Conservation (phyloP, 2,888 invertebrate genomes). For the Plusia festucae region DNA sequence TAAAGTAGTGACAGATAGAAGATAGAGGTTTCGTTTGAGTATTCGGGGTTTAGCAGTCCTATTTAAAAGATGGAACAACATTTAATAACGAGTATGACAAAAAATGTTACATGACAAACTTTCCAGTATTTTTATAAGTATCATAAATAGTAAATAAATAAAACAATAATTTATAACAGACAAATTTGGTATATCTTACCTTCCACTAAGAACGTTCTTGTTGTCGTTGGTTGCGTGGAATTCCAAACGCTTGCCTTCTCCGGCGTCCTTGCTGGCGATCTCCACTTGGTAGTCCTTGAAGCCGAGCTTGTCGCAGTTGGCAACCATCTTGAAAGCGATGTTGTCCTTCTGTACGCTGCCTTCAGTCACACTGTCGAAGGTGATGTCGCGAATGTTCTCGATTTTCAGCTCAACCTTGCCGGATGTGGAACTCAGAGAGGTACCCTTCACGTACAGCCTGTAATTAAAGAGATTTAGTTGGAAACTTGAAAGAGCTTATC, state of each 20-base stretch:
- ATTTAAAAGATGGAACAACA: too few relatives aligned
- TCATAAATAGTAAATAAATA: too few relatives aligned
- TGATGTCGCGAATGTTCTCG: slow-evolving; percentile 87
- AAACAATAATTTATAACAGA: too few relatives aligned
- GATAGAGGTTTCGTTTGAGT: too few relatives aligned
- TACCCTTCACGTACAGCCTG: slow-evolving; percentile 80
- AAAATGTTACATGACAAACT: too few relatives aligned
- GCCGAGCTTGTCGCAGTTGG: slow-evolving; percentile 91
- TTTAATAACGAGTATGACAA: too few relatives aligned
- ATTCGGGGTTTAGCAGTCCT: too few relatives aligned
- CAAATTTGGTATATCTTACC: slow-evolving; percentile 73
- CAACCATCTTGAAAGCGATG: slow-evolving; percentile 89
- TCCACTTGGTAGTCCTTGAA: slow-evolving; percentile 91
- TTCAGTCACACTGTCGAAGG: slow-evolving; percentile 87
- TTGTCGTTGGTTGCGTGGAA: slow-evolving; percentile 91
- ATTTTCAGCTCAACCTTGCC: slow-evolving; percentile 89
- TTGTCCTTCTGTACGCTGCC: slow-evolving; percentile 91
- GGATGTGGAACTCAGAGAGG: slow-evolving; percentile 87
- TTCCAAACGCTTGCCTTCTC: slow-evolving; percentile 90
- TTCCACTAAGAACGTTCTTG: slow-evolving; percentile 92
- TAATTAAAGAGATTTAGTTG: background rate
- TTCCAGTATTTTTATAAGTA: too few relatives aligned
- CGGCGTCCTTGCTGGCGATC: slow-evolving; percentile 90
- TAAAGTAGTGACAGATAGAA: too few relatives aligned
- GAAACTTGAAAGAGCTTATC: too few relatives aligned